Evolutionary conservation across 2,888 invertebrate species (phyloP).

Genomic region (Orgyia antiqua): DNA sequence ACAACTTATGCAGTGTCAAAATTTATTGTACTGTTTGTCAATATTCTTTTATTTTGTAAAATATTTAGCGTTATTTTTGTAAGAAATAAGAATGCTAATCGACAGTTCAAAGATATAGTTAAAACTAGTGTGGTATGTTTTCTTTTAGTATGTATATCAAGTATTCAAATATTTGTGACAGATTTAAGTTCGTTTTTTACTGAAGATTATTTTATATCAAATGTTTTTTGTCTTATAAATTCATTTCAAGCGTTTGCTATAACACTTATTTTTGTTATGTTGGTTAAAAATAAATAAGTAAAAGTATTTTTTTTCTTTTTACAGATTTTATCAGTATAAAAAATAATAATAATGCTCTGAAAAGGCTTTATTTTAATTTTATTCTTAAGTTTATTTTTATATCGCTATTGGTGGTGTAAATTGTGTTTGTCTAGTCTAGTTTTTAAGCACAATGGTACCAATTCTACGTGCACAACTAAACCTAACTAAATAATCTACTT

Average conservation of each 20-base stretch:
- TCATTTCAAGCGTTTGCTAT: conserved; percentile 26
- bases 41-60: conserved; percentile 38
- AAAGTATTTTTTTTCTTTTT: too few species aligned
- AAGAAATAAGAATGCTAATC: conserved; percentile 5
- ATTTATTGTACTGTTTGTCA: conserved; percentile 37
- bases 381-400: too few species aligned
- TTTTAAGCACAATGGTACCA: too few species aligned
- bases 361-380: too few species aligned
- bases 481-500: too few species aligned
- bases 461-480: too few species aligned
- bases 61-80: conserved; percentile 44
- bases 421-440: too few species aligned
- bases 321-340: too few species aligned
- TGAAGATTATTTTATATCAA: background rate
- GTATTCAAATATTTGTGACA: conserved; percentile 45
- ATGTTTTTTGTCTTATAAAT: conserved; percentile 20
- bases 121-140: conserved; percentile 35
- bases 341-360: too few species aligned
- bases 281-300: conserved; percentile 15
- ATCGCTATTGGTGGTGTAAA: too few species aligned
- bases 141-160: conserved; percentile 41
- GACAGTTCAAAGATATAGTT: conserved; percentile 14
- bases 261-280: conserved; percentile 25
- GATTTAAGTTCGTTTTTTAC: conserved; percentile 33
- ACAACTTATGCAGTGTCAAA: conserved; percentile 35